Base-by-base conservation (phyloP, 2,113 vertebrate species). In the Serilophus lunatus region DNA sequence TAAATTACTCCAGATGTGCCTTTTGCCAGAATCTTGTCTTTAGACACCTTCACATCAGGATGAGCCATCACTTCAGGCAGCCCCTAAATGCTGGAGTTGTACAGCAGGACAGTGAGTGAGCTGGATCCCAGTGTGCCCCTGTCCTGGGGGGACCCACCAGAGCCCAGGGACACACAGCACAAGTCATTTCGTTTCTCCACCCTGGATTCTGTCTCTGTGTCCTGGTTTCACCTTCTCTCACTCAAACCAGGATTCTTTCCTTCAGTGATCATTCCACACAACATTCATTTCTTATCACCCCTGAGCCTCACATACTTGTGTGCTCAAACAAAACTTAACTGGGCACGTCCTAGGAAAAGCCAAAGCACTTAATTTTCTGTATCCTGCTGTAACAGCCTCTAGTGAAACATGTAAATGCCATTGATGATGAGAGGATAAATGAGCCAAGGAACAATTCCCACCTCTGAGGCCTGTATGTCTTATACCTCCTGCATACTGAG, bases 231-330 rank as follows among this genome's bases (percentile, higher is more conserved):
- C 74, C 88, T 88, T 84, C 47, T 89, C 59, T 74, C 9, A 0
- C 25, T 53, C 60, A 59, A 63, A 87, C 26, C 15, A 68, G 40
- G 49, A 84, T 93, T 79, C 36, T 82, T 95, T 92, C 92, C 71
- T 70, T 75, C 81, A 66, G 71, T 82, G 33, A 70, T 60, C 91
- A 80, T 50, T 56, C 70, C 64, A 70, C 3, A 0, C 64, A 82
- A 80, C 91, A 78, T 92, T 51, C 28, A 66, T 93, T 65, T 92
- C 88, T 95, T 94, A 93, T 93, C 92, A 59, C 29, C 59, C 86
- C 81, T 26, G 86, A 90, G 82, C 84, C 77, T 86, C 75, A 54
- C 63, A 72, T 74, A 59, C 33, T 54, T 91, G 1, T 12, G 33
- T 82, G 54, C 71, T 74, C 75, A 95, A 76, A 92, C 47, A 70